phyloP scores from a whole-genome alignment of 2,888 invertebrate genomes.

The Zonitis immaculata region DNA sequence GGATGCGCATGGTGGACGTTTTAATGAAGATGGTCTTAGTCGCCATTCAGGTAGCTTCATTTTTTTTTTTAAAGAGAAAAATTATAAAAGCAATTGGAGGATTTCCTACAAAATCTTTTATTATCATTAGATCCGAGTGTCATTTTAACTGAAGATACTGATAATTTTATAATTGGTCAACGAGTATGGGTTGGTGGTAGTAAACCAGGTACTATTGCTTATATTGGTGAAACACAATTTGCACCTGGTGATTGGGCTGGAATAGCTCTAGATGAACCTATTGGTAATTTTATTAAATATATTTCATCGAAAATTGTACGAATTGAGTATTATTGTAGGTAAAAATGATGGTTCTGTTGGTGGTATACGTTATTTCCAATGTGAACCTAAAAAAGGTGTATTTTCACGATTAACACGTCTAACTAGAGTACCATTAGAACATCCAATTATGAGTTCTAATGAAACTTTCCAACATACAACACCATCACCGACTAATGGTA shows the following conservation, averaged over 20 bases:
- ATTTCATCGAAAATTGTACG: too few relatives aligned
- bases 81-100: not conserved
- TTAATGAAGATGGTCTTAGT: conserved; percentile 71
- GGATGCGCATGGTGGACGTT: conserved; percentile 67
- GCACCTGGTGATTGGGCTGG: conserved; percentile 99
- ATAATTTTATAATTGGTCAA: conserved; percentile 94
- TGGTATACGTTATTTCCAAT: conserved; percentile 89
- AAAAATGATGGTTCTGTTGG: conserved; percentile 96
- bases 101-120: not conserved
- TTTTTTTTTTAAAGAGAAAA: not conserved
- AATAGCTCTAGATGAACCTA: conserved; percentile 89
- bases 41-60: conserved; percentile 64
- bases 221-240: conserved; percentile 93
- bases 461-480: conserved; percentile 40
- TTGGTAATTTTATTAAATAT: conserved; percentile 59
- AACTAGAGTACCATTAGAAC: conserved; percentile 64
- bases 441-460: conserved; percentile 46
- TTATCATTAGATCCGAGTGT: conserved; percentile 70
- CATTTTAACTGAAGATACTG: conserved; percentile 81
- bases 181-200: conserved; percentile 90
- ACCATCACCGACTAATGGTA: conserved; percentile 33
- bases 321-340: conserved; percentile 53
- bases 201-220: conserved; percentile 89
- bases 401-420: conserved; percentile 87
- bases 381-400: conserved; percentile 87